Evolutionary conservation across 2,113 vertebrate genomes (phyloP).

Genomic region (Spermophilus dauricus): DNA sequence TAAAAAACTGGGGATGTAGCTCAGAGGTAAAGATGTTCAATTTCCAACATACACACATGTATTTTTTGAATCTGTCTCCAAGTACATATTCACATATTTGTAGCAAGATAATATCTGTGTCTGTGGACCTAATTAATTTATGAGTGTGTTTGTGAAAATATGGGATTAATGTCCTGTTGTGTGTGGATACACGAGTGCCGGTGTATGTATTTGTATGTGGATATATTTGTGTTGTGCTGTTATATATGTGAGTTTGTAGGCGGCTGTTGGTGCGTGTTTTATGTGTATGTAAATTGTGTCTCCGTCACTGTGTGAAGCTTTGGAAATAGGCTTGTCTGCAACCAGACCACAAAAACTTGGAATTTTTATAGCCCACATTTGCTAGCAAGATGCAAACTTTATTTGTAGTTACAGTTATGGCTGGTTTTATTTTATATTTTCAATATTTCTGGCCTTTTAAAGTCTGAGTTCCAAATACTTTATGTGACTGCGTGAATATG

Average conservation of each 20-base stretch:
- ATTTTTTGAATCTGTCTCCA: not conserved
- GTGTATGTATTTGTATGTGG: not conserved
- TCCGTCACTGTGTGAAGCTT: slow-evolving; percentile 32
- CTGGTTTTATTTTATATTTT: slow-evolving; percentile 85
- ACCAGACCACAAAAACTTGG: slow-evolving; percentile 84
- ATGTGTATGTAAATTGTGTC: not conserved
- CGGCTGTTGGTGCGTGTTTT: not conserved
- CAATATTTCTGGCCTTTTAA: slow-evolving; percentile 80
- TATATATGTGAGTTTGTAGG: not conserved
- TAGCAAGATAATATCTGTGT: not conserved
- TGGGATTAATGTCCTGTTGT: not conserved
- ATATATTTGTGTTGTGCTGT: not conserved
- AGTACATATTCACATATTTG: not conserved
- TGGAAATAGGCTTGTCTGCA: slow-evolving; percentile 66
- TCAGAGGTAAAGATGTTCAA: too few relatives aligned
- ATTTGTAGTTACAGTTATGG: slow-evolving; percentile 85
- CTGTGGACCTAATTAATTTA: not conserved
- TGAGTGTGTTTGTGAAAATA: not conserved
- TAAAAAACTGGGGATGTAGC: not conserved
- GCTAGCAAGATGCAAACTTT: slow-evolving; percentile 83
- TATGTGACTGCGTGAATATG: slow-evolving; percentile 76
- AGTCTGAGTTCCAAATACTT: slow-evolving; percentile 80
- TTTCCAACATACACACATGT: not conserved
- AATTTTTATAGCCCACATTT: slow-evolving; percentile 82
- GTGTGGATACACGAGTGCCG: not conserved